Evolutionary conservation across 1,140 invertebrate species (phyloP).

Genomic region (Drosophila burlai): DNA sequence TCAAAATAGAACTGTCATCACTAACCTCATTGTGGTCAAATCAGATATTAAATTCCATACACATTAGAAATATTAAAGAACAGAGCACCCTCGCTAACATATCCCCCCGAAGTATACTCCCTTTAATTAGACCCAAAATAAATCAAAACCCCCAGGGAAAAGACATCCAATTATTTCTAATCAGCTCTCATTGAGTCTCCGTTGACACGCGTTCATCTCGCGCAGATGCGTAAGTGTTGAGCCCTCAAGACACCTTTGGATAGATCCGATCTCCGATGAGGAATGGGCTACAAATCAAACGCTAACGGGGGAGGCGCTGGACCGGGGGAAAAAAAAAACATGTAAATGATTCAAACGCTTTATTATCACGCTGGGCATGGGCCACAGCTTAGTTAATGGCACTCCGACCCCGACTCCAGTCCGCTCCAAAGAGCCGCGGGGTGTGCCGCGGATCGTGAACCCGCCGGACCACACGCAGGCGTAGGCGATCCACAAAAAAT

Average conservation of each 20-base stretch:
- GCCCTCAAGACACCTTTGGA: constrained; percentile 26
- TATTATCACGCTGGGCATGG: constrained; percentile 69
- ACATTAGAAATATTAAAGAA: not conserved
- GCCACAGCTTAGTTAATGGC: constrained; percentile 69
- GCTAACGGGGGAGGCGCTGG: constrained; percentile 23
- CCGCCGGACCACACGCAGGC: constrained; percentile 65
- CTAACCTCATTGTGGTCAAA: not conserved
- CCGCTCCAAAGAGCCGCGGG: constrained; percentile 60
- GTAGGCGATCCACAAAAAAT: constrained; percentile 20
- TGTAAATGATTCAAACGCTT: constrained; percentile 75
- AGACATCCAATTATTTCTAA: constrained; percentile 14
- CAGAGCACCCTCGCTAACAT: not conserved
- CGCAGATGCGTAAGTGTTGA: constrained; percentile 40
- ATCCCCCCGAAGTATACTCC: too few species aligned
- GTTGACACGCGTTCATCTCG: constrained; percentile 28
- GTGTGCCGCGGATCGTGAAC: constrained; percentile 29
- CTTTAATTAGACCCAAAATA: not conserved
- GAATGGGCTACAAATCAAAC: constrained; percentile 50
- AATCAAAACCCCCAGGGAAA: not conserved
- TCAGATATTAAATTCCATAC: not conserved
- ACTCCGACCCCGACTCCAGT: constrained; percentile 29
- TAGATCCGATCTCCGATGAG: constrained; percentile 18
- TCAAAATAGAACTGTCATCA: not conserved
- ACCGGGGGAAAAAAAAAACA: constrained; percentile 26
- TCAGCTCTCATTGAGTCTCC: constrained; percentile 16